phyloP scores from a whole-genome alignment of 2,888 invertebrate species.

The Gisinianus flammeolus region DNA sequence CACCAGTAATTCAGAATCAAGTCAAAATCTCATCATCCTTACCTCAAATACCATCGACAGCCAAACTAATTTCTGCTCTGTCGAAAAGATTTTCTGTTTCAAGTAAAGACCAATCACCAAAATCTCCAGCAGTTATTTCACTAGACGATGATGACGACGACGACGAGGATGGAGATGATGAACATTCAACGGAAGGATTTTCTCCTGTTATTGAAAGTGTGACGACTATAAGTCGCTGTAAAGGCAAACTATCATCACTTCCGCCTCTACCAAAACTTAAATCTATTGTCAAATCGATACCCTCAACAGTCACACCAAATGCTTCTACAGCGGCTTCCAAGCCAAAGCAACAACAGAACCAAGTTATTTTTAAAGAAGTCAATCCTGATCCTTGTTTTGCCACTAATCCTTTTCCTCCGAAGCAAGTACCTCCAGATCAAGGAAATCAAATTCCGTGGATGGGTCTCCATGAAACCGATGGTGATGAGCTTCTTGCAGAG shows the following conservation, averaged over 20 bases:
- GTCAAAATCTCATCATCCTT: not conserved
- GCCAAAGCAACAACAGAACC: not conserved
- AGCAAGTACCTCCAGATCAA: not conserved
- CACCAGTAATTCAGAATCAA: not conserved
- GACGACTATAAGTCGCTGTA: too few relatives aligned
- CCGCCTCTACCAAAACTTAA: not conserved
- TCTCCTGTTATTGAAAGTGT: too few relatives aligned
- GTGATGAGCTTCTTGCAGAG: not conserved
- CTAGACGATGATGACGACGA: not conserved
- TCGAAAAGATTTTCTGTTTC: too few relatives aligned
- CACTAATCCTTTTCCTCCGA: too few relatives aligned
- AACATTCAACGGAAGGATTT: too few relatives aligned
- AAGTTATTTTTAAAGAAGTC: not conserved
- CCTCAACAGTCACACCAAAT: not conserved
- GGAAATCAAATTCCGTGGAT: not conserved
- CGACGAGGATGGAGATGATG: too few relatives aligned
- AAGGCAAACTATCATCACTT: too few relatives aligned
- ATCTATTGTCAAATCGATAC: not conserved
- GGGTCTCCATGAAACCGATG: not conserved
- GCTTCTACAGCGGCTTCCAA: not conserved
- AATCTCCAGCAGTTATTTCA: slow-evolving; percentile 4
- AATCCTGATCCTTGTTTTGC: not conserved
- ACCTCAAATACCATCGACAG: not conserved
- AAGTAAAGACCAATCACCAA: not conserved
- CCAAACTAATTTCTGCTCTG: too few relatives aligned